Base-by-base conservation (phyloP, 2,797 vertebrate genomes). In the Anniella stebbinsi region DNA sequence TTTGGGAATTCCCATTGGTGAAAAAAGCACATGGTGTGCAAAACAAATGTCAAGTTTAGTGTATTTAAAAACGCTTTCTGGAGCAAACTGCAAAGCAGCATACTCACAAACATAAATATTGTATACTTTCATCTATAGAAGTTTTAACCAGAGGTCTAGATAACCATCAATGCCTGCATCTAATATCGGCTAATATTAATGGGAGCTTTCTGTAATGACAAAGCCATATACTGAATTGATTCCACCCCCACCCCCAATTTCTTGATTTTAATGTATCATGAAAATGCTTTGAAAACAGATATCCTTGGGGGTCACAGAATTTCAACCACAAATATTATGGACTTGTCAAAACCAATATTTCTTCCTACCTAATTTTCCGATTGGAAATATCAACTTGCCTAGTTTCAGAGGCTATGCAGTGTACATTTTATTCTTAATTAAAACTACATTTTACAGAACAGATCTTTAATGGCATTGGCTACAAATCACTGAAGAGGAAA, bases 1-100 rank as follows among this genome's bases (percentile, higher is more conserved):
- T 91, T 93, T 94, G 73, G 91, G 92, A 93, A 95, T 86, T 83
- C 89, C 41, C 57, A n/a, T 84, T 82, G 86, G 76, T 92, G 80
- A 78, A 92, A 63, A 93, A 93, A 86, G 17, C 25, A 23, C 51
- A 36, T 33, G 36, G 30, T 23, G 1, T 57, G 88, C n/a, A 87
- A 94, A 93, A 87, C 36, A 92, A 73, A 73, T 87, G 33, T 36
- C 84, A 81, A 89, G 10, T 86, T 87, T 87, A 83, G 48, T 48
- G 13, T 81, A 93, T 88, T 93, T 63, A 70, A 89, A 93, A 93
- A 76, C 17, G 90, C 8, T 10, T 93, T 93, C 51, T 70, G 28
- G 48, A 90, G 54, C 60, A 87, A 0, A 81, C 33, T 33, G 38
- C 0, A 0, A 72, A 78, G 45, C 63, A 13, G 67, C 30, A 41